Evolutionary conservation across 2,113 vertebrate species (phyloP).

Genomic region (Fregetta grallaria): DNA sequence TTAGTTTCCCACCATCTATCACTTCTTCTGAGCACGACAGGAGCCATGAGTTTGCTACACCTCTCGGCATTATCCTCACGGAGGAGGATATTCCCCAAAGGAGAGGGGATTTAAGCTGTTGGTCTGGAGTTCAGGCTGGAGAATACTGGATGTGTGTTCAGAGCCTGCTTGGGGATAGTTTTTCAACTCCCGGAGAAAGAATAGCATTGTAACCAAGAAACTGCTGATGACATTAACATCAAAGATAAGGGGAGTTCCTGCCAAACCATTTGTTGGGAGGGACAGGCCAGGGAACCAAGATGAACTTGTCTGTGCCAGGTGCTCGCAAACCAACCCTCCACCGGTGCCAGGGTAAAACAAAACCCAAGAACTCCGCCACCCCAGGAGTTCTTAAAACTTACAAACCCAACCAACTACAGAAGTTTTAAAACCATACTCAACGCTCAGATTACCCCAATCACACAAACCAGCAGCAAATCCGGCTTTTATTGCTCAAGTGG

Average conservation of each 20-base stretch:
- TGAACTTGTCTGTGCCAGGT: constrained; percentile 54
- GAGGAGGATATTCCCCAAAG: neutral
- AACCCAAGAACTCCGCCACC: neutral
- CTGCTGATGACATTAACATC: constrained; percentile 57
- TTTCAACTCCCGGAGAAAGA: constrained; percentile 19
- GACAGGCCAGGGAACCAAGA: constrained; percentile 14
- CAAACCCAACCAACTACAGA: constrained; percentile 17
- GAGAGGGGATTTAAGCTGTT: neutral
- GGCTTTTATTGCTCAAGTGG: constrained; percentile 69
- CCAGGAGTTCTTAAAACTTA: constrained; percentile 48
- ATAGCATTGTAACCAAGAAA: constrained; percentile 30
- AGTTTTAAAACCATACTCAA: constrained; percentile 41
- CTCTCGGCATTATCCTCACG: neutral
- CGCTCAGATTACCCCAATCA: constrained; percentile 37
- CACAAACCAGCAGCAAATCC: constrained; percentile 56
- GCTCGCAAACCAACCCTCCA: constrained; percentile 32
- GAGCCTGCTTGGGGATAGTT: constrained; percentile 5
- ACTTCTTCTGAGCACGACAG: neutral
- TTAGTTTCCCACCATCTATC: constrained; percentile 32
- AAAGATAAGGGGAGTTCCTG: constrained; percentile 27
- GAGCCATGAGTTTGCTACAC: neutral
- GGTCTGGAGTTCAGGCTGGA: neutral
- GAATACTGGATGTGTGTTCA: neutral
- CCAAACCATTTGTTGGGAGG: constrained; percentile 40
- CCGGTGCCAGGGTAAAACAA: neutral